phyloP scores from a whole-genome alignment of 2,797 vertebrate genomes.

The Brotula barbata region DNA sequence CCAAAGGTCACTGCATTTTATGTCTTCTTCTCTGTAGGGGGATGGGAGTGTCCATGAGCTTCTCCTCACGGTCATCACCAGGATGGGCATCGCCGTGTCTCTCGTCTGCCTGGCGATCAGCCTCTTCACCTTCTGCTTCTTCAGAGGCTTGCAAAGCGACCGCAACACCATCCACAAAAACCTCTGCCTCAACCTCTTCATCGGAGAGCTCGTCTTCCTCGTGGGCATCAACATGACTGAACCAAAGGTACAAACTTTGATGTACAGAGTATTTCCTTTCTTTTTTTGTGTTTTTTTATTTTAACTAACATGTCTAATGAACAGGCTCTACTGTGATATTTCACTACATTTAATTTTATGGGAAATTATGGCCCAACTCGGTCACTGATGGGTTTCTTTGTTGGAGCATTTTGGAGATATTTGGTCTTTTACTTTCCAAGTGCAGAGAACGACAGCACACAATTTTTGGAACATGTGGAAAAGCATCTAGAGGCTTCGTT shows the following conservation, averaged over 20 bases:
- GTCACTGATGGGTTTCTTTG: too few species aligned
- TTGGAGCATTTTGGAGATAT: too few species aligned
- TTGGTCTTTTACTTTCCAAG: too few species aligned
- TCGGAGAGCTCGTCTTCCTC: slow-evolving; percentile 96
- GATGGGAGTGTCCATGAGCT: slow-evolving; percentile 89
- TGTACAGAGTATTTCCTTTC: not conserved
- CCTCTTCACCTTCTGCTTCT: slow-evolving; percentile 99
- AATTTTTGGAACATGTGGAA: too few species aligned
- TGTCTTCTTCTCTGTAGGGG: slow-evolving; percentile 72
- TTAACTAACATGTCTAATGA: too few species aligned
- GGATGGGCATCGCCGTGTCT: slow-evolving; percentile 95
- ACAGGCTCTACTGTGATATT: too few species aligned
- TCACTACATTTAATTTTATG: too few species aligned
- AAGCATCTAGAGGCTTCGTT: too few species aligned
- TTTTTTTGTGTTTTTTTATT: too few species aligned
- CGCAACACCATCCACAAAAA: slow-evolving; percentile 99
- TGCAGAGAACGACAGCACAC: too few species aligned
- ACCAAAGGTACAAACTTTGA: slow-evolving; percentile 82
- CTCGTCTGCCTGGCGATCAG: slow-evolving; percentile 97
- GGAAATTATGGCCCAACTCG: too few species aligned
- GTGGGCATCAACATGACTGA: slow-evolving; percentile 97
- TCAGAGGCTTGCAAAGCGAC: slow-evolving; percentile 96
- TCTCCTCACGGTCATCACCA: slow-evolving; percentile 92
- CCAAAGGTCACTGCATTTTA: slow-evolving; percentile 19
- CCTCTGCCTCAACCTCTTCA: slow-evolving; percentile 96